Base-by-base conservation (phyloP, 2,113 vertebrate species). In the Tetrax tetrax region DNA sequence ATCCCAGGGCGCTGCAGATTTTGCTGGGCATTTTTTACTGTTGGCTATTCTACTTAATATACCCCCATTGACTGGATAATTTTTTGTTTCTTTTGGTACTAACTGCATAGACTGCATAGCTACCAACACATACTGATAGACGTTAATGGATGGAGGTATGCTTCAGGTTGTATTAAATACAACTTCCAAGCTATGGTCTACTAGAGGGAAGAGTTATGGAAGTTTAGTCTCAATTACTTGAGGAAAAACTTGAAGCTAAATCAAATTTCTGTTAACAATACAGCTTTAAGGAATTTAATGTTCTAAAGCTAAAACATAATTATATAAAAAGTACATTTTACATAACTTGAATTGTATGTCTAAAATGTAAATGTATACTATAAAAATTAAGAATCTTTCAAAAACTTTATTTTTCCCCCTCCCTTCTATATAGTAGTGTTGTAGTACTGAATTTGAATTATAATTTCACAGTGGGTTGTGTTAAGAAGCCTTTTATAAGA, bases 61-160 rank as follows among this genome's bases (percentile, higher is more conserved):
- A 51, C 5, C 7, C 33, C 17, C 9, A 5, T 15, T 83, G 27
- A 53, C 14, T 28, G 33, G 3, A 5, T 54, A 25, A 6, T 43
- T 21, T 35, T 69, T 38, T 25, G 17, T 23, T 80, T 75, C 37
- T 78, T 76, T 43, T 43, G 41, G 15, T 43, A 43, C 41, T 43
- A 69, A 25, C 66, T 69, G 24, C 14, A 10, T 33, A 51, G 33
- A 12, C 78, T 85, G 25, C 24, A 31, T 38, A 63, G 12, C 10
- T 14, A 12, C 24, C 43, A 24, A 18, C 28, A 69, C 0, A 0
- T n/a, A 27, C 22, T 50, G 37, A 5, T 66, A 71, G 31, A 18
- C 13, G 72, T 77, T 35, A 5, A 24, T 68, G 23, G 31, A 43
- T 72, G 21, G 8, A 87, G 57, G 14, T n/a, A 14, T 31, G 35